Percentiles rank a stretch among this genome's conserved stretches.
Conservation (phyloP, 2,113 vertebrate genomes). For the Esox niger region DNA sequence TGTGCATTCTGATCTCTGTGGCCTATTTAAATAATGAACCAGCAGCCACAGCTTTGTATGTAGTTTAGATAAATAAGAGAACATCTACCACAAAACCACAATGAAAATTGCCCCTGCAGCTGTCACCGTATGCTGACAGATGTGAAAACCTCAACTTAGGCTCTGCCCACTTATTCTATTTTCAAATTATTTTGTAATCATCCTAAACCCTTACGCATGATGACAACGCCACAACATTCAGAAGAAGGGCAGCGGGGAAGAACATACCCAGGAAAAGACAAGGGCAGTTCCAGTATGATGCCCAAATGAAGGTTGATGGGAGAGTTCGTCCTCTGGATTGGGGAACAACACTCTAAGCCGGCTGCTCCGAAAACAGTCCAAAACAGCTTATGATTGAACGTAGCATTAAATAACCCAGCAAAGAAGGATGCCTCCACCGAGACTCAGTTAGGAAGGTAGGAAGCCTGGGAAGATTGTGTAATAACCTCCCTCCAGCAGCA, state of each 20-base stretch:
- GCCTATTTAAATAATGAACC: slow-evolving; percentile 64
- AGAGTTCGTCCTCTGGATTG: neutral
- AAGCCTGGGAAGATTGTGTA: slow-evolving; percentile 74
- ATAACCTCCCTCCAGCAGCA: slow-evolving; percentile 66
- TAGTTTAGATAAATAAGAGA: slow-evolving; percentile 71
- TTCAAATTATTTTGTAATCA: slow-evolving; percentile 77
- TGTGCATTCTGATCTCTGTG: slow-evolving; percentile 57
- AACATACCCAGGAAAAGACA: slow-evolving; percentile 21
- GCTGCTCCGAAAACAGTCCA: too few species aligned
- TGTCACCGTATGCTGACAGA: slow-evolving; percentile 73
- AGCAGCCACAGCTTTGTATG: slow-evolving; percentile 66
- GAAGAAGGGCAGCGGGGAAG: slow-evolving; percentile 19
- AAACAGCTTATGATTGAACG: too few species aligned
- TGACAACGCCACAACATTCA: slow-evolving; percentile 62
- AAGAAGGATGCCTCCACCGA: slow-evolving; percentile 18
- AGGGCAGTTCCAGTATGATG: slow-evolving; percentile 35
- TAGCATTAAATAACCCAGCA: neutral
- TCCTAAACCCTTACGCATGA: slow-evolving; percentile 67
- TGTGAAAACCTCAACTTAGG: slow-evolving; percentile 67
- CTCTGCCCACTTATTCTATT: slow-evolving; percentile 68
- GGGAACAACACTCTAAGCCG: too few species aligned
- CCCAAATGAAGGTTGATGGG: neutral
- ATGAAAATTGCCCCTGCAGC: slow-evolving; percentile 70
- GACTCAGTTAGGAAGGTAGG: neutral
- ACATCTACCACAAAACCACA: slow-evolving; percentile 74